A percentile compares a stretch with the other conserved stretches of the same genome.
Evolutionary conservation across 2,113 vertebrate genomes (phyloP).

Genomic region (Sminthopsis crassicaudata): DNA sequence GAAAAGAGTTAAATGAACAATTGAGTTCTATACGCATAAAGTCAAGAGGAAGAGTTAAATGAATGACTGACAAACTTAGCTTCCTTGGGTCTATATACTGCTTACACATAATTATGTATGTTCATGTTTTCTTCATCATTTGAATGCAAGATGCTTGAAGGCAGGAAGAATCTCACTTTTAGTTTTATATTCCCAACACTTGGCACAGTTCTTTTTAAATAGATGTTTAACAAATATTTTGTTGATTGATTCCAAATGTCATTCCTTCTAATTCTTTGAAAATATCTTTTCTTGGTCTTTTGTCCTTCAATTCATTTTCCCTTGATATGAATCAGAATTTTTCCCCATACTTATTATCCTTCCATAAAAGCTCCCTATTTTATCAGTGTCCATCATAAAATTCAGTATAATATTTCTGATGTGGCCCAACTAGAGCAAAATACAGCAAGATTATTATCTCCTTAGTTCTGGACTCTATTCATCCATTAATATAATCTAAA

Average conservation of each 20-base stretch:
- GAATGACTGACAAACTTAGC: not conserved
- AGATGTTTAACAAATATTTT: not conserved
- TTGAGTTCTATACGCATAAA: not conserved
- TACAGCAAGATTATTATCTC: not conserved
- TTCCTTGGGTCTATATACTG: not conserved
- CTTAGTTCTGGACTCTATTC: not conserved
- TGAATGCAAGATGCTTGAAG: not conserved
- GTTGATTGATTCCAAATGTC: not conserved
- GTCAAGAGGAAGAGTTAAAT: not conserved
- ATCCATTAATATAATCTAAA: not conserved
- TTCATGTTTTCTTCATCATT: not conserved
- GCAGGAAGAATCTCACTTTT: not conserved
- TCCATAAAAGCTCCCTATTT: not conserved
- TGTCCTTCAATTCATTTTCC: not conserved
- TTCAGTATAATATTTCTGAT: not conserved
- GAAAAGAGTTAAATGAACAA: not conserved
- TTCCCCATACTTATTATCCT: too few species aligned
- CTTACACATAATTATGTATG: not conserved
- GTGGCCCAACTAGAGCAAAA: not conserved
- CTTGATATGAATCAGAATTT: too few species aligned
- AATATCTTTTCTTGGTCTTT: not conserved
- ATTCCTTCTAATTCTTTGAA: not conserved
- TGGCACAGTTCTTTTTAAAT: not conserved
- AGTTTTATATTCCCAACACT: not conserved
- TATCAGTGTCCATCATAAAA: not conserved